Base-by-base conservation (phyloP, 2,888 invertebrate genomes). In the Timandra comae region DNA sequence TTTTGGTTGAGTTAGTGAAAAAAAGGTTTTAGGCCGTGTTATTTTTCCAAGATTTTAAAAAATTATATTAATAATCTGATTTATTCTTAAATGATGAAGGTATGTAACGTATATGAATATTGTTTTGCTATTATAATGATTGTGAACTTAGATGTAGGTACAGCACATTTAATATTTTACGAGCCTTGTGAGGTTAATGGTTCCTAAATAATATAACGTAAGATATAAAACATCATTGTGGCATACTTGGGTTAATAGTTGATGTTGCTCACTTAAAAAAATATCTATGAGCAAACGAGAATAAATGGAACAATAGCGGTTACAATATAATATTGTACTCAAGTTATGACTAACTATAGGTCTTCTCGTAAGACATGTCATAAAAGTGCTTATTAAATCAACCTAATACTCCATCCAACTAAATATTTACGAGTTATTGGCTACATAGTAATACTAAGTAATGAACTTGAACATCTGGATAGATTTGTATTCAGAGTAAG, bases 311-410 rank as follows among this genome's bases (percentile, higher is more conserved):
- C 58, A 61, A 59, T 59, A 51, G 53, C 43, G 46, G 46, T 59
- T 57, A 58, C 64, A 65, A 63, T 57, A 58, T 63, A 65, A 63
- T 59, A 61, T 63, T 54, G 53, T 65, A 59, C 53, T 57, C 55
- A 33, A 30, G 35, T 44, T 43, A 50, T 40, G 43, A 35, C 41
- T 32, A 29, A 36, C 43, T 46, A 44, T 35, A 28, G 27, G 31
- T 49, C 47, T 48, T 45, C 41, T 52, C 46, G 30, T 52, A 48
- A 41, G 43, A 47, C 33, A 35, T 43, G 43, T 42, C 43, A 38
- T 59, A 62, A 63, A 49, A 29, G 35, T 29, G 43, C 42, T 43
- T 46, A 49, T 42, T 49, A 42, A 46, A 49, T 49, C 43, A 41
- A 35, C 41, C 37, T 38, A 46, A 43, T 42, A 30, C 33, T 40